A percentile compares a stretch with the other conserved stretches of the same genome.
Evolutionary conservation across 2,113 vertebrate species (phyloP).

Genomic region (Anseranas semipalmata): DNA sequence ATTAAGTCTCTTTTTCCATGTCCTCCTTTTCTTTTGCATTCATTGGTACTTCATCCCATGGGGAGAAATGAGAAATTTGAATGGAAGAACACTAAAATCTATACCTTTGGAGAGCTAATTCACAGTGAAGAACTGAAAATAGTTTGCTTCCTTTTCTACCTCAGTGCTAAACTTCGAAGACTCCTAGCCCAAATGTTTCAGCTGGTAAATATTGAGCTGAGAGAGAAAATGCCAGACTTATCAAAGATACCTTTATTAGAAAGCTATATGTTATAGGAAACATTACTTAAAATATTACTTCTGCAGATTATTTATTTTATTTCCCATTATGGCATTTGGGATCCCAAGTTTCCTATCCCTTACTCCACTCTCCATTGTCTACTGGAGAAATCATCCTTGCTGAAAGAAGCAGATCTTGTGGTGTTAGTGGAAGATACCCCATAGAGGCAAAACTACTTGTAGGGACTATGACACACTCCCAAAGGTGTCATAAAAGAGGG

Average conservation of each 20-base stretch:
- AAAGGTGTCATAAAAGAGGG: not conserved
- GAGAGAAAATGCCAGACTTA: not conserved
- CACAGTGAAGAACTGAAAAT: not conserved
- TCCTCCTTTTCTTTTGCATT: not conserved
- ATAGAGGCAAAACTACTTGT: rapidly evolving
- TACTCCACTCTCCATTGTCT: not conserved
- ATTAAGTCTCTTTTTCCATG: not conserved
- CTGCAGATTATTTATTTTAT: not conserved
- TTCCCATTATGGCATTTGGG: not conserved
- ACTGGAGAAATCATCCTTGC: not conserved
- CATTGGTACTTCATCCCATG: not conserved
- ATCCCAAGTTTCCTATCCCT: not conserved
- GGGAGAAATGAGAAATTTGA: not conserved
- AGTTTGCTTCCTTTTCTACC: not conserved
- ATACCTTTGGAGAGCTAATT: not conserved
- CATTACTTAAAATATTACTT: not conserved
- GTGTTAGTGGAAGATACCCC: not conserved
- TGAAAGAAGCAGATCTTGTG: not conserved
- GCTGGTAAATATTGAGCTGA: not conserved
- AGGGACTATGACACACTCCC: not conserved
- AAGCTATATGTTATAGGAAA: not conserved
- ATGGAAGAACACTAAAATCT: not conserved
- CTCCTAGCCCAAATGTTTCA: not conserved
- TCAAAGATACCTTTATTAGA: not conserved
- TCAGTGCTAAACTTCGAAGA: not conserved